Percentiles rank a stretch among this genome's conserved stretches.
These are phyloP conservation scores for Masticophis lateralis DNA, from an alignment of 2,797 vertebrate species.

Conservation along the genomic window DNA sequence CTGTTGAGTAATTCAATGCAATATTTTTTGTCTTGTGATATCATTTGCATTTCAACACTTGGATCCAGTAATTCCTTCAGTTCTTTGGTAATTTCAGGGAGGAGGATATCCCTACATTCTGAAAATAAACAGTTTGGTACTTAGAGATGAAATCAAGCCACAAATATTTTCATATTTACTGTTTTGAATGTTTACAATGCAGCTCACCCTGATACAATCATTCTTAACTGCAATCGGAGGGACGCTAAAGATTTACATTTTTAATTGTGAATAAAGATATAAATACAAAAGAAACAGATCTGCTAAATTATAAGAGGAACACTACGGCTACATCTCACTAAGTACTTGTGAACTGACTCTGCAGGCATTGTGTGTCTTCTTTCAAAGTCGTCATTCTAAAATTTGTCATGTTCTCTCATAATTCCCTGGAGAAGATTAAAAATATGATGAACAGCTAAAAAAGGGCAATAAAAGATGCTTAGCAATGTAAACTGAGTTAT, in stretches of 20 bases:
- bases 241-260: not conserved
- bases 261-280: not conserved
- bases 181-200: not conserved
- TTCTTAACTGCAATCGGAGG: rapidly evolving
- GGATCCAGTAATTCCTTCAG: constrained; percentile 80
- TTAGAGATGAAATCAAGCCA: not conserved
- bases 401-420: not conserved
- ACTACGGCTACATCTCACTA: not conserved
- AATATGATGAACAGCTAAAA: not conserved
- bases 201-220: not conserved
- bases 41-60: constrained; percentile 63
- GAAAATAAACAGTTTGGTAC: constrained; percentile 45
- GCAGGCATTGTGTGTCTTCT: not conserved
- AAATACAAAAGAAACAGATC: not conserved
- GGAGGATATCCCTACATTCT: constrained; percentile 93
- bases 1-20: constrained; percentile 92
- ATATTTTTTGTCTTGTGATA: constrained; percentile 73
- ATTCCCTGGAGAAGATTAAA: not conserved
- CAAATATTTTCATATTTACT: not conserved
- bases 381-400: constrained; percentile 1
- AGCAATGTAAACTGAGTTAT: not conserved
- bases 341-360: not conserved
- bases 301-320: not conserved
- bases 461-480: not conserved
- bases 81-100: constrained; percentile 94